phyloP scores from a whole-genome alignment of 1,140 invertebrate species.

The Dreissena rostriformis region DNA sequence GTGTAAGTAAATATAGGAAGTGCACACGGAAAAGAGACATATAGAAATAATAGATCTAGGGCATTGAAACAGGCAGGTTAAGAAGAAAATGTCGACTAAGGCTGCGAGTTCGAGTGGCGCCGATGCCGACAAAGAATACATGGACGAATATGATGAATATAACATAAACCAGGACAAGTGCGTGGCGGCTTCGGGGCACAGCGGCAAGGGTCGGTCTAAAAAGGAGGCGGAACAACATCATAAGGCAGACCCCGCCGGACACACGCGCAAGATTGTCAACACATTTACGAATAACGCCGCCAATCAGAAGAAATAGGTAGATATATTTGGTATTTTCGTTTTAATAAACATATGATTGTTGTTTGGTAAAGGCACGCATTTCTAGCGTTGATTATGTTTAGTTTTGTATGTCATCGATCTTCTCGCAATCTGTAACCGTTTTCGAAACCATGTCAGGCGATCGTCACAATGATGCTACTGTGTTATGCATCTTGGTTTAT shows the following conservation, averaged over 20 bases:
- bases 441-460: too few relatives aligned
- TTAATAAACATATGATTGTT: too few relatives aligned
- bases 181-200: slow-evolving; percentile 72
- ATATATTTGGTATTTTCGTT: background rate
- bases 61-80: too few relatives aligned
- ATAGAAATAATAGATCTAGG: too few relatives aligned
- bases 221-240: slow-evolving; percentile 75
- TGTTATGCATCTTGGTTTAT: too few relatives aligned
- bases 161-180: slow-evolving; percentile 76
- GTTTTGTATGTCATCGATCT: too few relatives aligned
- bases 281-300: slow-evolving; percentile 75
- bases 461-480: too few relatives aligned
- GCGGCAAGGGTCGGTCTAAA: slow-evolving; percentile 77
- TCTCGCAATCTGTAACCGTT: too few relatives aligned
- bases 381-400: too few relatives aligned
- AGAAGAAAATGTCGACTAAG: slow-evolving; percentile 26
- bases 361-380: too few relatives aligned
- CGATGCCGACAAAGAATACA: slow-evolving; percentile 64
- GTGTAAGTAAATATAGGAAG: too few relatives aligned
- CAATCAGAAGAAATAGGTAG: slow-evolving; percentile 55
- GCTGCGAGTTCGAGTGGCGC: background rate
- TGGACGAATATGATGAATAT: slow-evolving; percentile 74
- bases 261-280: slow-evolving; percentile 74
- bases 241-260: slow-evolving; percentile 72
- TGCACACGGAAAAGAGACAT: too few relatives aligned